Percentiles rank a stretch among this genome's conserved stretches.
Evolutionary conservation across 2,113 vertebrate species (phyloP).

Genomic region (Paramormyrops kingsleyae): DNA sequence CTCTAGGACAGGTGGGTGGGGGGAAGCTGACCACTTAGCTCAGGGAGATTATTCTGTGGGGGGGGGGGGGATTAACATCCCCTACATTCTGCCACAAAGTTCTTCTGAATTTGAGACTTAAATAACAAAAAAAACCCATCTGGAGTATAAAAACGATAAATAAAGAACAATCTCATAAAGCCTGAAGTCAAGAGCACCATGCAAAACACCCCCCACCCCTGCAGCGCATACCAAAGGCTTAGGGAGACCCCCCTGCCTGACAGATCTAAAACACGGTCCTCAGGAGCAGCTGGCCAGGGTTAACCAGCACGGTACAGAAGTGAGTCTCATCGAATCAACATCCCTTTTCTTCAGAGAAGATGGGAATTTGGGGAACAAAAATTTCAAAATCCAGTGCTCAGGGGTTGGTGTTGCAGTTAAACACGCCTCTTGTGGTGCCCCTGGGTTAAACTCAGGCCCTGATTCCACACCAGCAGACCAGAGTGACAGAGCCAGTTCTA

Average conservation of each 20-base stretch:
- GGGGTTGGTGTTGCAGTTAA: background rate
- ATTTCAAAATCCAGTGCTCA: background rate
- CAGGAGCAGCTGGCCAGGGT: conserved; percentile 40
- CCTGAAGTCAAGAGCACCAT: background rate
- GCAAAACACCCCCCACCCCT: background rate
- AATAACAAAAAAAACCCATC: background rate
- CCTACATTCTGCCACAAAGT: background rate
- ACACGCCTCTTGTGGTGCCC: background rate
- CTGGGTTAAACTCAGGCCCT: background rate
- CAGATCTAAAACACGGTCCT: conserved; percentile 38
- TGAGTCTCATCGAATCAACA: conserved; percentile 36
- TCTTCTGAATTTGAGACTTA: background rate
- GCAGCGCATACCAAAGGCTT: conserved; percentile 42
- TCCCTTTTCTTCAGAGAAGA: background rate
- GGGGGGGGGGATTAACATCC: background rate
- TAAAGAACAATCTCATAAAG: background rate
- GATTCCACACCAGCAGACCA: background rate
- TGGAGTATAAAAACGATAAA: background rate
- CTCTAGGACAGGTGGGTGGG: background rate
- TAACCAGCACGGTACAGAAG: conserved; percentile 36
- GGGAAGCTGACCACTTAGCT: background rate
- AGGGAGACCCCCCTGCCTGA: conserved; percentile 40
- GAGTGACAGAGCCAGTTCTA: background rate
- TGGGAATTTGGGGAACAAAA: background rate
- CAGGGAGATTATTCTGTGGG: background rate